phyloP scores from a whole-genome alignment of 2,113 vertebrate species.

The Rhinichthys klamathensis region DNA sequence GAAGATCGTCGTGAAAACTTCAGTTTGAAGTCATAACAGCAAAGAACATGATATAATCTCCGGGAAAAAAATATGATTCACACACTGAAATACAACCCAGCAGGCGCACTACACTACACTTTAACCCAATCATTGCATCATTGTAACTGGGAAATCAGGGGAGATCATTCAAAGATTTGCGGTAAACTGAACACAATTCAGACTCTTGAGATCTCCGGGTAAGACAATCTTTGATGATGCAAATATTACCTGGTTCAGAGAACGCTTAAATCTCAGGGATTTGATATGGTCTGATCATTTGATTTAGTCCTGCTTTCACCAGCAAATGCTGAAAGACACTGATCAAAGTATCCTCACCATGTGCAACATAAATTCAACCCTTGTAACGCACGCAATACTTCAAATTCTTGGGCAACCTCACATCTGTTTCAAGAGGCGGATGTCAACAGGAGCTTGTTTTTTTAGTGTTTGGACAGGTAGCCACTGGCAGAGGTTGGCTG shows the following conservation, averaged over 20 bases:
- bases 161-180: slow-evolving; percentile 35
- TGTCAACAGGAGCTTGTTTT: slow-evolving; percentile 33
- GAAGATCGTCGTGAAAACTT: not conserved
- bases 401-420: slow-evolving; percentile 17
- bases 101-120: not conserved
- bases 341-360: not conserved
- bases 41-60: slow-evolving; percentile 3
- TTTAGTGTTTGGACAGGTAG: slow-evolving; percentile 38
- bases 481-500: slow-evolving; percentile 38
- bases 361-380: not conserved
- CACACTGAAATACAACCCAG: not conserved
- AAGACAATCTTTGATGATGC: slow-evolving; percentile 27
- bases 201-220: slow-evolving; percentile 8
- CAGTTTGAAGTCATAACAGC: not conserved
- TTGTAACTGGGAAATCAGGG: not conserved
- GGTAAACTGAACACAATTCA: not conserved
- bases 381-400: not conserved
- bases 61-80: slow-evolving; percentile 3
- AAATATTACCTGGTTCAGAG: slow-evolving; percentile 8
- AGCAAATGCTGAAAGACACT: not conserved
- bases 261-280: slow-evolving; percentile 1
- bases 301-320: not conserved
- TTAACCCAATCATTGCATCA: slow-evolving; percentile 26
- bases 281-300: not conserved
- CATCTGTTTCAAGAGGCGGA: slow-evolving; percentile 44